Evolutionary conservation across 1,140 invertebrate genomes (phyloP).

Genomic region (Polypedilum vanderplanki): DNA sequence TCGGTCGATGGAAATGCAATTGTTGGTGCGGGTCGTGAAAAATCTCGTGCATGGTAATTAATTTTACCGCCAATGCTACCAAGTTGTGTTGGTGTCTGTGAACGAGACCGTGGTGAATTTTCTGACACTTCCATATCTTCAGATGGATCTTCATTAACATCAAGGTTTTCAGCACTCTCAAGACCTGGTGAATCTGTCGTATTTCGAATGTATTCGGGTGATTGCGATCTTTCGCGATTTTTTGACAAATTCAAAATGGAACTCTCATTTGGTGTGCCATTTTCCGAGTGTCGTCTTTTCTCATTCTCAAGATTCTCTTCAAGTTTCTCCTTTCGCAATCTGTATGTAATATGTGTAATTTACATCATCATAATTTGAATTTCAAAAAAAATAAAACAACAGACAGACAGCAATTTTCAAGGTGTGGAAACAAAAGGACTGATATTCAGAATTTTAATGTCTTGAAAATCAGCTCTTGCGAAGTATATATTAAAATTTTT

Average conservation of each 20-base stretch:
- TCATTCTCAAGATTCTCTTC: constrained; percentile 17
- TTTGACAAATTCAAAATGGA: constrained; percentile 22
- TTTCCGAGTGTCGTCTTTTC: neutral
- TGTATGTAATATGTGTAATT: constrained; percentile 8
- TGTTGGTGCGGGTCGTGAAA: neutral
- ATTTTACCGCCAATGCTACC: neutral
- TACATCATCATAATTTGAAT: neutral
- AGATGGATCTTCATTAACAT: neutral
- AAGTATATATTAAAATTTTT: too few relatives aligned
- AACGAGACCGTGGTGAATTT: neutral
- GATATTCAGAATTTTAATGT: too few relatives aligned
- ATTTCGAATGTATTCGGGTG: neutral
- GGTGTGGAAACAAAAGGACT: too few relatives aligned
- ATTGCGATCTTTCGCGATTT: neutral
- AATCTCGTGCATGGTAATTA: constrained; percentile 3
- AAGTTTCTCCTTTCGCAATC: constrained; percentile 19
- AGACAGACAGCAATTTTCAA: too few relatives aligned
- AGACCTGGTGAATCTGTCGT: neutral
- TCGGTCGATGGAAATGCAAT: constrained; percentile 23
- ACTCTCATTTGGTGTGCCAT: constrained; percentile 20
- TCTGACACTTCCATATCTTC: constrained; percentile 17
- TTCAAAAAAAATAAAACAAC: neutral
- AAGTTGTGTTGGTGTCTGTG: neutral
- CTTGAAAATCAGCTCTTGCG: too few relatives aligned
- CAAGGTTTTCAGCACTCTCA: neutral